phyloP scores from a whole-genome alignment of 2,888 invertebrate species.

The Coelogynopora nodosa region DNA sequence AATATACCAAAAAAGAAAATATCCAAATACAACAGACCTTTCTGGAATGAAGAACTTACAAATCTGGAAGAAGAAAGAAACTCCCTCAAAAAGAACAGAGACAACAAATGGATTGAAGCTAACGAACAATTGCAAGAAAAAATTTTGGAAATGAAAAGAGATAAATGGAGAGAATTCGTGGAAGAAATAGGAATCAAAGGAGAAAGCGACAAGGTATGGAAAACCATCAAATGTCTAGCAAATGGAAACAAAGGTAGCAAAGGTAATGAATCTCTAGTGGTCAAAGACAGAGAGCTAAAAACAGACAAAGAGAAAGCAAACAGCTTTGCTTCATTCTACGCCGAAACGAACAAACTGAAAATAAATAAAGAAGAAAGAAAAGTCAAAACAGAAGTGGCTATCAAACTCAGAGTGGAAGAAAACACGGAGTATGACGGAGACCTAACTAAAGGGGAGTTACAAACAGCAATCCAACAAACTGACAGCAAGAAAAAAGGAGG shows the following conservation, averaged over 20 bases:
- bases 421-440: too few relatives aligned
- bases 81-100: constrained; percentile 17
- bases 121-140: neutral
- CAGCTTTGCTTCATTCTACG: too few relatives aligned
- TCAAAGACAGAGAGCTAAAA: neutral
- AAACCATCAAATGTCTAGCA: too few relatives aligned
- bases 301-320: constrained; percentile 13
- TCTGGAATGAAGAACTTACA: constrained; percentile 16
- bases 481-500: constrained; percentile 20
- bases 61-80: constrained; percentile 18
- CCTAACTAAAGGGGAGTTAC: neutral
- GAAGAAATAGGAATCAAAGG: neutral
- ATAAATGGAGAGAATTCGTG: neutral
- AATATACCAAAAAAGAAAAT: neutral
- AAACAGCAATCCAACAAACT: neutral
- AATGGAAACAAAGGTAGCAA: too few relatives aligned
- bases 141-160: neutral
- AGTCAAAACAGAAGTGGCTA: too few relatives aligned
- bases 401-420: too few relatives aligned
- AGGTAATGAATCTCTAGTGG: neutral
- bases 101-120: neutral
- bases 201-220: constrained; percentile 13
- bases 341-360: too few relatives aligned
- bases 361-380: too few relatives aligned
- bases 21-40: constrained; percentile 11